These are phyloP conservation scores for Dyspetes luteomarginatus DNA, from an alignment of 2,888 invertebrate species.

Conservation along the genomic window DNA sequence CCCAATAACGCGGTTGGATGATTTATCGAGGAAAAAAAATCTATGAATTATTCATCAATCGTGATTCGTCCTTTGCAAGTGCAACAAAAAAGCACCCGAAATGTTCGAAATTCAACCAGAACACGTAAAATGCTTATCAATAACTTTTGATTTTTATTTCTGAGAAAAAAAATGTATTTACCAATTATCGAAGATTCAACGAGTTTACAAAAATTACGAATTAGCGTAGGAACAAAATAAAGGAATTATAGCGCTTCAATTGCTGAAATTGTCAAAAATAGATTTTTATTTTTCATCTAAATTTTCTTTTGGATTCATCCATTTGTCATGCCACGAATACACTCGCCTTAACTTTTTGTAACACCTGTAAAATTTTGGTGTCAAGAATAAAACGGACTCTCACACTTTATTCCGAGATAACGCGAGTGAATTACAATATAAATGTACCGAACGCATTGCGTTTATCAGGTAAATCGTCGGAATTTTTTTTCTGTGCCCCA, in stretches of 20 bases:
- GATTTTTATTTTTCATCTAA: background rate
- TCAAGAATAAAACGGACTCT: background rate
- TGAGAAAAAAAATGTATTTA: no score
- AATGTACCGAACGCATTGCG: background rate
- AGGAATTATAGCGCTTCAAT: no score
- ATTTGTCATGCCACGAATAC: background rate
- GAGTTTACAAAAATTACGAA: no score
- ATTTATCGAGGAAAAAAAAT: slow-evolving; percentile 25
- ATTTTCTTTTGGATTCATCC: background rate
- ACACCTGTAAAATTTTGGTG: background rate
- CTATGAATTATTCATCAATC: slow-evolving; percentile 39
- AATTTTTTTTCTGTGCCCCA: no score
- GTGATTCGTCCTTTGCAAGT: slow-evolving; percentile 36
- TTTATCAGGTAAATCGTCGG: background rate
- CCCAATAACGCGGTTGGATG: slow-evolving; percentile 21
- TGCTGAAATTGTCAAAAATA: no score
- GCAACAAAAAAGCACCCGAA: background rate
- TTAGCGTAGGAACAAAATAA: no score
- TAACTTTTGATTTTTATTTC: background rate
- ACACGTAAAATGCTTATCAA: background rate
- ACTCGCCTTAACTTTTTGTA: background rate
- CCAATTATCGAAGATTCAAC: no score
- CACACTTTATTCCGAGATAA: background rate
- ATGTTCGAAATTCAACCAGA: background rate
- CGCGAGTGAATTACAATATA: background rate